Percentiles rank a stretch among this genome's conserved stretches.
These are phyloP conservation scores for Sitobion miscanthi DNA, from an alignment of 1,140 invertebrate species.

Conservation along the genomic window DNA sequence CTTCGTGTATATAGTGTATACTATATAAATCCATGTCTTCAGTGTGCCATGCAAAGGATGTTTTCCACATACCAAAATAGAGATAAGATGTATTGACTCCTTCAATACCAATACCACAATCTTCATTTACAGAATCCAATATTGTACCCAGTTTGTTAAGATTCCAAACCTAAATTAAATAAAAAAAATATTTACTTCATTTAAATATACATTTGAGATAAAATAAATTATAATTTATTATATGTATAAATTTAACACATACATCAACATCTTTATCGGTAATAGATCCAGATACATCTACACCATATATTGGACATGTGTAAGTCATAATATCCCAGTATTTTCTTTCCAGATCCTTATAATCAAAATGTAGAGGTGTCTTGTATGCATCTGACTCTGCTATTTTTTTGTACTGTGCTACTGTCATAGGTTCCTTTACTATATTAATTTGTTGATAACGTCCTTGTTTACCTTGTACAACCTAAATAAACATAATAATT, in stretches of 20 bases:
- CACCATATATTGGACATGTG: constrained; percentile 90
- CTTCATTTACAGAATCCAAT: too few species aligned
- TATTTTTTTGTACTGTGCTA: constrained; percentile 86
- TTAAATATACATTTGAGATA: background rate
- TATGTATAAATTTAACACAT: constrained; percentile 58
- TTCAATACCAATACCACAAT: too few species aligned
- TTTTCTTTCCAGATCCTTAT: constrained; percentile 92
- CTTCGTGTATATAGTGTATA: too few species aligned
- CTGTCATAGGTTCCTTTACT: constrained; percentile 89
- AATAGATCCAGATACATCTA: constrained; percentile 93
- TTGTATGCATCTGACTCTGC: constrained; percentile 76
- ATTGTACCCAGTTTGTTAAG: too few species aligned
- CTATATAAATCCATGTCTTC: too few species aligned
- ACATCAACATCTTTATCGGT: constrained; percentile 85
- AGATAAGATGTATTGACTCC: too few species aligned
- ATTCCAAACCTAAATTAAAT: too few species aligned
- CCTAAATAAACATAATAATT: too few species aligned
- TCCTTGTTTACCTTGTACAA: constrained; percentile 77
- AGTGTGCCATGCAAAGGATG: too few species aligned
- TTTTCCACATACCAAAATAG: too few species aligned
- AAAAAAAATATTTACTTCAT: too few species aligned
- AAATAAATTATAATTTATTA: background rate
- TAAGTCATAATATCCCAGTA: constrained; percentile 98
- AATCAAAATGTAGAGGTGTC: constrained; percentile 87
- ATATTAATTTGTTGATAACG: constrained; percentile 96